Percentiles rank a stretch among this genome's conserved stretches.
These are phyloP conservation scores for Pionites leucogaster DNA, from an alignment of 2,113 vertebrate genomes.

Conservation along the genomic window DNA sequence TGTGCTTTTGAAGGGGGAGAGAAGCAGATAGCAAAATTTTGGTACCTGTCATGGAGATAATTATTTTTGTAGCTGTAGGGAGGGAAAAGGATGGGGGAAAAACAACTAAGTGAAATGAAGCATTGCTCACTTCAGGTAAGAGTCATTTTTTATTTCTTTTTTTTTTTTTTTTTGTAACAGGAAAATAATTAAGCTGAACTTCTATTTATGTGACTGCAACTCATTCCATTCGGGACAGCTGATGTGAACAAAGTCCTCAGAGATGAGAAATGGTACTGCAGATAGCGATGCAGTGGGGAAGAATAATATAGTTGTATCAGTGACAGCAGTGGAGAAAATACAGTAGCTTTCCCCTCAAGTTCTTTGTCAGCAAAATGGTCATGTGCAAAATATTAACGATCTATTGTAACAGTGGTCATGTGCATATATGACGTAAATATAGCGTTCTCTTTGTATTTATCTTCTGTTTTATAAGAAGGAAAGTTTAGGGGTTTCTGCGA, in stretches of 20 bases:
- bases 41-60: conserved; percentile 1
- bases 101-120: conserved; percentile 9
- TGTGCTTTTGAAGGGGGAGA: neutral
- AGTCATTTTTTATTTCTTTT: conserved; percentile 3
- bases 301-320: neutral
- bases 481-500: neutral
- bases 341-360: neutral
- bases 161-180: neutral
- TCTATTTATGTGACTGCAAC: neutral
- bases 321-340: neutral
- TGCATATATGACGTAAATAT: neutral
- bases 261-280: neutral
- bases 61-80: conserved; percentile 27
- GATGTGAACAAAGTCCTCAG: neutral
- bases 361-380: neutral
- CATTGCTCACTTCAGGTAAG: neutral
- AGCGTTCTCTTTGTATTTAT: neutral
- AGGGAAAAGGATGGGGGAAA: neutral
- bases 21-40: neutral
- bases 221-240: fast-evolving
- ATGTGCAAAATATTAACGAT: neutral
- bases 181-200: conserved; percentile 36
- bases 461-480: neutral
- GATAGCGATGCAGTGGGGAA: neutral
- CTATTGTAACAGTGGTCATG: neutral